These are phyloP conservation scores for Hemiprocne comata DNA, from an alignment of 2,113 vertebrate species.

Conservation along the genomic window DNA sequence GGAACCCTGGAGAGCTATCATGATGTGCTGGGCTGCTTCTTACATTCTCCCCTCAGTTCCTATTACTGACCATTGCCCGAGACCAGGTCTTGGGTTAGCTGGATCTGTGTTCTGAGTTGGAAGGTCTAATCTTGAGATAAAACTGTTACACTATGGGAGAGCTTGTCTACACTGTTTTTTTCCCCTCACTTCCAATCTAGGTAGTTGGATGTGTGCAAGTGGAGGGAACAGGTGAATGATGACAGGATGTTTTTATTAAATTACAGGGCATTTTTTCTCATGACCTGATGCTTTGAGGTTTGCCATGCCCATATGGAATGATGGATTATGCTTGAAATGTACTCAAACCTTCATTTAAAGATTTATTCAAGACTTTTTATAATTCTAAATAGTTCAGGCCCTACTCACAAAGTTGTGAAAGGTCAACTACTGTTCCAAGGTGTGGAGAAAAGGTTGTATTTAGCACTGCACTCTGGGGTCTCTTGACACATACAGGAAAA, in stretches of 20 bases:
- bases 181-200: rapidly evolving
- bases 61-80: not conserved
- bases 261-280: rapidly evolving
- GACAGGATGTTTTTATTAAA: not conserved
- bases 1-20: not conserved
- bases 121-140: not conserved
- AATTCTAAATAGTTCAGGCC: not conserved
- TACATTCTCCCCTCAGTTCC: not conserved
- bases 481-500: not conserved
- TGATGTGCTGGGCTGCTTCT: not conserved
- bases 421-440: not conserved
- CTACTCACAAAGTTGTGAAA: not conserved
- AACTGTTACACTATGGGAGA: not conserved
- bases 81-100: not conserved
- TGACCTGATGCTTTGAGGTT: rapidly evolving
- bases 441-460: not conserved
- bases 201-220: not conserved
- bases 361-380: not conserved
- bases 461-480: not conserved
- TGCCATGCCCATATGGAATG: not conserved
- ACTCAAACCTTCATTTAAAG: not conserved
- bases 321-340: not conserved
- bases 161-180: not conserved
- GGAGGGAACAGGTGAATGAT: not conserved
- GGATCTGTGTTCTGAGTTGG: not conserved